Base-by-base conservation (phyloP, 2,113 vertebrate genomes). In the Octodon degus region DNA sequence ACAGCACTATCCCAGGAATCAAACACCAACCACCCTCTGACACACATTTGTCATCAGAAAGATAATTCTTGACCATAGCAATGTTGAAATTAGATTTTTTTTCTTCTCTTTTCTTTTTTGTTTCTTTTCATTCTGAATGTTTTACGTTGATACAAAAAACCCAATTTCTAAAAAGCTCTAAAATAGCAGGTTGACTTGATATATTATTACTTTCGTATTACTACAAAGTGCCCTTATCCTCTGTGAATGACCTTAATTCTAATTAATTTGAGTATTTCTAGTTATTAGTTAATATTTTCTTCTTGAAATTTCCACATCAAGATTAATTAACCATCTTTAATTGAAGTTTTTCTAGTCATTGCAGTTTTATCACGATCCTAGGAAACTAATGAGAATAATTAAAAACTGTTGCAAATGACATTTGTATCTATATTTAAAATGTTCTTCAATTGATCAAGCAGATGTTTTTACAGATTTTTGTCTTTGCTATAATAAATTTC, bases 401-500 rank as follows among this genome's bases (percentile, higher is more conserved):
- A 88, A 93, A 93, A 96, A 67, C 24, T 65, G 43, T 96, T 93
- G 63, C 90, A 93, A 92, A 74, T 58, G 95, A 53, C 65, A 90
- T 93, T 96, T 94, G 84, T 89, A 79, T 97, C 96, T 96, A 60
- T 97, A 95, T 97, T 96, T 96, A 93, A 96, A 95, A 95, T 94
- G 53, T 47, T 90, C 62, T 95, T 92, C 86, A 90, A 93, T 89
- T 95, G 97, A 90, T 94, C 90, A 86, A 96, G 91, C 96, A 97
- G 95, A 96, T 96, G 96, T 97, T 96, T 60, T 85, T 95, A 94
- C 86, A 97, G 96, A 97, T 96, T 96, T 95, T 96, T 95, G 95
- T 83, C 60, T 96, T 96, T 97, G 91, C 93, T 96, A 91, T 94
- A 95, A 95, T 94, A 95, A 93, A 96, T 96, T 92, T 95, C 27